These are phyloP conservation scores for Tetanocera ferruginea DNA, from an alignment of 2,888 invertebrate genomes.

Conservation along the genomic window DNA sequence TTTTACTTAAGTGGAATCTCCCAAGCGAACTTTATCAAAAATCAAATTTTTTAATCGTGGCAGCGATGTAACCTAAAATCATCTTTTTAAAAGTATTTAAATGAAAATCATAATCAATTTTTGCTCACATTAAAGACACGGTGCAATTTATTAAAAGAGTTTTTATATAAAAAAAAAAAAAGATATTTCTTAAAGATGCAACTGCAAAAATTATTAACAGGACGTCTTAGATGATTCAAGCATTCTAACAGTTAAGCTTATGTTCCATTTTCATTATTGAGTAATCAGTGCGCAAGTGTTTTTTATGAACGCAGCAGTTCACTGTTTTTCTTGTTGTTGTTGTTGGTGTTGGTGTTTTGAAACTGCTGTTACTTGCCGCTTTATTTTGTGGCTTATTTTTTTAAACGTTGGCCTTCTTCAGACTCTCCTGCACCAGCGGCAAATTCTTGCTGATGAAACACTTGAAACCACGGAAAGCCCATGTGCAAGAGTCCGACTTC, in stretches of 20 bases:
- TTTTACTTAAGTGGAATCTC: too few species aligned
- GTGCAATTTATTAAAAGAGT: too few species aligned
- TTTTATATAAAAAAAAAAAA: neutral
- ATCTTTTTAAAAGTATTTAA: too few species aligned
- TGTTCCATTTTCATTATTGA: neutral
- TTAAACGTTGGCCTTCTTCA: slow-evolving; percentile 51
- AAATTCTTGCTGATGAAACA: slow-evolving; percentile 69
- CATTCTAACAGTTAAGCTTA: too few species aligned
- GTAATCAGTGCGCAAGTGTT: neutral
- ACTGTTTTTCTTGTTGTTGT: neutral
- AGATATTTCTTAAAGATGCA: neutral
- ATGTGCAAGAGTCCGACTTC: slow-evolving; percentile 63
- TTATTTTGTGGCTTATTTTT: neutral
- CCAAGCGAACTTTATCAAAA: too few species aligned
- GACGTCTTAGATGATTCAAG: slow-evolving; percentile 35
- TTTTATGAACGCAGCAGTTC: neutral
- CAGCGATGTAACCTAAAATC: too few species aligned
- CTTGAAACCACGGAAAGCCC: slow-evolving; percentile 69
- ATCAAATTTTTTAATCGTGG: too few species aligned
- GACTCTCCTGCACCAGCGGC: slow-evolving; percentile 66
- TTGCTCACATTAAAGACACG: too few species aligned
- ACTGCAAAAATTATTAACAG: slow-evolving; percentile 10
- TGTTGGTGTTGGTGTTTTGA: neutral
- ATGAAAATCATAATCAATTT: too few species aligned
- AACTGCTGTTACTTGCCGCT: neutral